These are phyloP conservation scores for Ridgeia piscesae DNA, from an alignment of 1,140 invertebrate species.

Conservation along the genomic window DNA sequence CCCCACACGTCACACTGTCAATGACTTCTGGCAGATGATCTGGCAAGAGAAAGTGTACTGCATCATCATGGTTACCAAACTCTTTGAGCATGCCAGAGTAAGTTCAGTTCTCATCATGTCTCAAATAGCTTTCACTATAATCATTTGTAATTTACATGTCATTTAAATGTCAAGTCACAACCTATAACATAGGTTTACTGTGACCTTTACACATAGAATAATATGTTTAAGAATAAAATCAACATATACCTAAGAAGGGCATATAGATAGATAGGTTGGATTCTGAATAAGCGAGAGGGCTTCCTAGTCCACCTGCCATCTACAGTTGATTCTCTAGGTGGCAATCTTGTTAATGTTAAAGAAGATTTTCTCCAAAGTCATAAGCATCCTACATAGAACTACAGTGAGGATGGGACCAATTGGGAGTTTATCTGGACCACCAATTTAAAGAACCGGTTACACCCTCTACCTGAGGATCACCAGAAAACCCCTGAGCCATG, in stretches of 20 bases:
- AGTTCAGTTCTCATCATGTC: constrained; percentile 4
- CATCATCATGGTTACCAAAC: constrained; percentile 57
- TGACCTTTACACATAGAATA: constrained; percentile 55
- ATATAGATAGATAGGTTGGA: too few relatives aligned
- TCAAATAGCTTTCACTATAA: background rate
- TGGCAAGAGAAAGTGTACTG: constrained; percentile 57
- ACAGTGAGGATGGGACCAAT: constrained; percentile 56
- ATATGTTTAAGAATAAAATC: too few relatives aligned
- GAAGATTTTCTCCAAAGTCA: too few relatives aligned
- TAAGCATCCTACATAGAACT: too few relatives aligned
- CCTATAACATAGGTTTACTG: constrained; percentile 37
- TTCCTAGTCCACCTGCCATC: too few relatives aligned
- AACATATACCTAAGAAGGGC: too few relatives aligned
- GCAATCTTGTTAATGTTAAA: too few relatives aligned
- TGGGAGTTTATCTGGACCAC: constrained; percentile 44
- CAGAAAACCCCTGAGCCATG: constrained; percentile 46
- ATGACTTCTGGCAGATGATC: constrained; percentile 57
- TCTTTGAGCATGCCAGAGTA: constrained; percentile 55
- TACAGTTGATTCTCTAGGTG: too few relatives aligned
- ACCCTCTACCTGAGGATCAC: constrained; percentile 57
- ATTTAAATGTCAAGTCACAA: background rate
- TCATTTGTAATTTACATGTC: background rate
- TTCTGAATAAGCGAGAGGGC: too few relatives aligned
- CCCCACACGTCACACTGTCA: constrained; percentile 42
- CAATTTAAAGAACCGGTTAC: constrained; percentile 42